Evolutionary conservation across 2,113 vertebrate species (phyloP).

Genomic region (Phasianus colchicus): DNA sequence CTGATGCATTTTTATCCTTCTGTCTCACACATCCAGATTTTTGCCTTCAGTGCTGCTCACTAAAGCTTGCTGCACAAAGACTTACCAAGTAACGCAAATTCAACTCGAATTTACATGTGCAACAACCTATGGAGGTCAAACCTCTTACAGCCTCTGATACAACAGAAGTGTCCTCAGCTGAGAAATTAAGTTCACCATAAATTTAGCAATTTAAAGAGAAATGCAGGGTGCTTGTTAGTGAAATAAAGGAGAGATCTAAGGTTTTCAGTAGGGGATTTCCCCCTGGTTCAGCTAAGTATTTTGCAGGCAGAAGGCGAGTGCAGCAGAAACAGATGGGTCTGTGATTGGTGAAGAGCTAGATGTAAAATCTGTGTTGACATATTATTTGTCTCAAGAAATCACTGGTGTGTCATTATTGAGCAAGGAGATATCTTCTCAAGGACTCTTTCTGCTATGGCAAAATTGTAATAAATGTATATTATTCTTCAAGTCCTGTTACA

Average conservation of each 20-base stretch:
- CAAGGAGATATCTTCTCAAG: background rate
- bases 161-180: background rate
- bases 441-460: background rate
- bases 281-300: background rate
- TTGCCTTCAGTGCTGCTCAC: background rate
- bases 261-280: background rate
- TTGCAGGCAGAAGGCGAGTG: background rate
- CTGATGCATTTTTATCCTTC: background rate
- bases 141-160: background rate
- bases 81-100: background rate
- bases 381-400: constrained; percentile 1
- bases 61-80: background rate
- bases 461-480: background rate
- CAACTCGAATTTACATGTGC: background rate
- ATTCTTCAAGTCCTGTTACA: background rate
- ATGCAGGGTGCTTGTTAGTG: background rate
- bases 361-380: background rate
- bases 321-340: background rate
- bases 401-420: background rate
- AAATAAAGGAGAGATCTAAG: background rate
- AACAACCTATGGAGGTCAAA: background rate
- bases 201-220: background rate
- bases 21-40: background rate
- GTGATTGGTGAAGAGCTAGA: background rate
- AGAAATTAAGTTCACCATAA: background rate